A percentile compares a stretch with the other conserved stretches of the same genome.
Conservation (phyloP, 2,797 vertebrate species). For the Epinephelus awoara region DNA sequence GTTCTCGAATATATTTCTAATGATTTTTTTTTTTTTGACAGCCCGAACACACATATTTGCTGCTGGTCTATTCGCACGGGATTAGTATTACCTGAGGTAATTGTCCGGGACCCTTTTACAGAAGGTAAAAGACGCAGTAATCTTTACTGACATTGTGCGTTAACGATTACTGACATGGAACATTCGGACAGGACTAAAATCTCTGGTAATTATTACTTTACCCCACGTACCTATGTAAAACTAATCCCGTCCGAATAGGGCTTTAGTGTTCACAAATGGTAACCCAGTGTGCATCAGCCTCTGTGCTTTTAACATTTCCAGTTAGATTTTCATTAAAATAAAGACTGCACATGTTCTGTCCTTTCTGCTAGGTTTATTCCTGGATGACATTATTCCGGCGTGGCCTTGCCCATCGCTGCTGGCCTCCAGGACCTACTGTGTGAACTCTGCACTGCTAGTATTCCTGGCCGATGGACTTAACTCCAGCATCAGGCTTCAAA, state of each 20-base stretch:
- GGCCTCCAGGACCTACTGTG: conserved; percentile 15
- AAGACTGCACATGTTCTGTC: conserved; percentile 21
- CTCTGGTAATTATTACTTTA: no score
- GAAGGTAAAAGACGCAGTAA: no score
- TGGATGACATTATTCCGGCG: conserved; percentile 26
- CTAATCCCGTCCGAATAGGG: no score
- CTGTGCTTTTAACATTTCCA: not conserved
- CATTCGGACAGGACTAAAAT: no score
- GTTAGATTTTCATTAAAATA: not conserved
- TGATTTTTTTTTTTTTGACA: no score
- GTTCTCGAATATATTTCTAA: no score
- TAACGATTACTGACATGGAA: not conserved
- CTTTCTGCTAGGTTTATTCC: conserved; percentile 60
- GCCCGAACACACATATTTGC: no score
- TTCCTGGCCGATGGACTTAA: conserved; percentile 74
- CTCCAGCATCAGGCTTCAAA: conserved; percentile 74
- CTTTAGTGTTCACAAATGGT: not conserved
- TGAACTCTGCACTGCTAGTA: conserved; percentile 36
- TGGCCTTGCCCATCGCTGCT: conserved; percentile 26
- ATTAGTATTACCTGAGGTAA: no score
- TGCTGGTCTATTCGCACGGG: no score
- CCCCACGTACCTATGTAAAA: no score
- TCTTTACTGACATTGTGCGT: no score
- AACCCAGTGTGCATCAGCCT: not conserved
- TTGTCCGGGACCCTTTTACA: no score